Percentiles rank a stretch among this genome's conserved stretches.
phyloP scores from a whole-genome alignment of 2,888 invertebrate species.

The Agrilus mali region DNA sequence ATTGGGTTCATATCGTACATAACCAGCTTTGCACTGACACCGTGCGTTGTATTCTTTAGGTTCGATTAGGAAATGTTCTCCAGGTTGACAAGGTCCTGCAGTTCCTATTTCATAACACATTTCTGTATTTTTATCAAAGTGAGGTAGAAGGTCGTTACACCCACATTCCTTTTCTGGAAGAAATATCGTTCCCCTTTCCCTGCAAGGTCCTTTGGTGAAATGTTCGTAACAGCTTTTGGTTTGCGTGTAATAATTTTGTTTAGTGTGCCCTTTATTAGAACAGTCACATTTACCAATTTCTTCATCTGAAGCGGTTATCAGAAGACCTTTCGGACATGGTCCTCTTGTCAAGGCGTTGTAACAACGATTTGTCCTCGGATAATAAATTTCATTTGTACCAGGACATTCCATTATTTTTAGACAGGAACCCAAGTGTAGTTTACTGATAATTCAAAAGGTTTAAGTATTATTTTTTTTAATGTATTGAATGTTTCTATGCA shows the following conservation, averaged over 20 bases:
- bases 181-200: constrained; percentile 61
- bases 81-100: constrained; percentile 60
- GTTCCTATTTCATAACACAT: constrained; percentile 67
- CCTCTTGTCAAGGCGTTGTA: constrained; percentile 59
- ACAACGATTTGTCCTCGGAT: constrained; percentile 66
- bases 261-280: constrained; percentile 30
- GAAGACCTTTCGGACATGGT: constrained; percentile 62
- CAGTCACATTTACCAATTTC: constrained; percentile 53
- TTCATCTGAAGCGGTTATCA: constrained; percentile 46
- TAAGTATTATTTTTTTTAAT: neutral
- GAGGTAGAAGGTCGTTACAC: constrained; percentile 57
- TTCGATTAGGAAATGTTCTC: constrained; percentile 55
- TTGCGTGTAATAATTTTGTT: constrained; percentile 43
- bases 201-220: constrained; percentile 69
- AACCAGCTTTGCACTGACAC: constrained; percentile 59
- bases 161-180: constrained; percentile 63
- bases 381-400: constrained; percentile 53
- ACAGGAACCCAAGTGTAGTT: constrained; percentile 59
- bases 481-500: neutral
- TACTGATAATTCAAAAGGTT: constrained; percentile 14
- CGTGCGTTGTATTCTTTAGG: constrained; percentile 36
- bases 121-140: constrained; percentile 55
- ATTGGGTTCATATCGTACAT: constrained; percentile 45
- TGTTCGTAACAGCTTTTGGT: constrained; percentile 66
- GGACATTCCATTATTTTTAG: constrained; percentile 51